Conservation (phyloP, 1,140 invertebrate genomes). For the Drosophila hydei region DNA sequence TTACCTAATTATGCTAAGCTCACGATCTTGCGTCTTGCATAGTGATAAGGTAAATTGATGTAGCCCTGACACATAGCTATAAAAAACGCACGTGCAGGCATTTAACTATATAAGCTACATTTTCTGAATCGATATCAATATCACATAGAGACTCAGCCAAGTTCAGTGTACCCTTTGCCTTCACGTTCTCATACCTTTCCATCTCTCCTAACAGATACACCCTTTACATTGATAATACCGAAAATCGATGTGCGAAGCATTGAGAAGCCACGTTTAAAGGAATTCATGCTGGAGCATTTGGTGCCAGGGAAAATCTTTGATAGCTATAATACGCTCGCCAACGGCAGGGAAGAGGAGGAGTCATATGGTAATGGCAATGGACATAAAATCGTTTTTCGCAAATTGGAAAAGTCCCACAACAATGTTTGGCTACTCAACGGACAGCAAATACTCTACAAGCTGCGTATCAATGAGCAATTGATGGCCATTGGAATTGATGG, state of each 20-base stretch:
- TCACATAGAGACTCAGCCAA: too few relatives aligned
- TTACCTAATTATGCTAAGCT: background rate
- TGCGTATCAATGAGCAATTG: constrained; percentile 80
- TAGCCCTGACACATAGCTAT: background rate
- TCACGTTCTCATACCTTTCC: background rate
- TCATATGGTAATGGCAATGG: constrained; percentile 80
- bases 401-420: constrained; percentile 85
- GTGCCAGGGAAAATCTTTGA: constrained; percentile 85
- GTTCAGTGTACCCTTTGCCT: too few relatives aligned
- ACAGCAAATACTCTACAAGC: constrained; percentile 80
- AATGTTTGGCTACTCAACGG: constrained; percentile 84
- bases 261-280: constrained; percentile 85
- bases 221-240: constrained; percentile 86
- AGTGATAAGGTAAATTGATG: background rate
- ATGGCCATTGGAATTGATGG: constrained; percentile 83
- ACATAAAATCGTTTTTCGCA: constrained; percentile 84
- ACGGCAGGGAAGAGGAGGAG: constrained; percentile 78
- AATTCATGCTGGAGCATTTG: constrained; percentile 86
- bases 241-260: constrained; percentile 85
- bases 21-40: background rate
- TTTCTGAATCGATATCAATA: too few relatives aligned
- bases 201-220: constrained; percentile 84
- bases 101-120: too few relatives aligned
- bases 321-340: constrained; percentile 83
- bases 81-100: constrained; percentile 11